phyloP scores from a whole-genome alignment of 1,140 invertebrate species.

The Diabrotica virgifera region DNA sequence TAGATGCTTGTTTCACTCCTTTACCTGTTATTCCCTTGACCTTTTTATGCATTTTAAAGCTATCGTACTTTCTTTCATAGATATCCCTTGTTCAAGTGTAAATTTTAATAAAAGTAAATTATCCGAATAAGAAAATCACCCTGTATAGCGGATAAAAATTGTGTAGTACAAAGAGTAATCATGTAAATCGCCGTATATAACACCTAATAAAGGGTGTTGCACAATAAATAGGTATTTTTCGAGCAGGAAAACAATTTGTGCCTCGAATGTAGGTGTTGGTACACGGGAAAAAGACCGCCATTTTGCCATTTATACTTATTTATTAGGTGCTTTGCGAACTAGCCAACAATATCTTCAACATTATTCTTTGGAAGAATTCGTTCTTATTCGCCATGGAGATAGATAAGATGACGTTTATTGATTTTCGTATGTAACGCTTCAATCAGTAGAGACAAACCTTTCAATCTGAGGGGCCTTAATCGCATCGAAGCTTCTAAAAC shows the following conservation, averaged over 20 bases:
- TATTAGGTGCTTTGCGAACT: neutral
- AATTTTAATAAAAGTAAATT: too few species aligned
- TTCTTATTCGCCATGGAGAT: neutral
- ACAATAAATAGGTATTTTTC: slow-evolving; percentile 6
- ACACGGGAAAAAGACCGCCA: slow-evolving; percentile 3
- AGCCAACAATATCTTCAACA: neutral
- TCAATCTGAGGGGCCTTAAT: too few species aligned
- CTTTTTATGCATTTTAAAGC: too few species aligned
- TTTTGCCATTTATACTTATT: slow-evolving; percentile 3
- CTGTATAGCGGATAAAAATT: slow-evolving; percentile 1
- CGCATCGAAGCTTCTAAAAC: too few species aligned
- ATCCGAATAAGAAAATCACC: neutral
- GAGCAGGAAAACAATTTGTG: slow-evolving; percentile 11
- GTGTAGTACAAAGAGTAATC: slow-evolving; percentile 10
- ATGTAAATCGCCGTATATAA: slow-evolving; percentile 14
- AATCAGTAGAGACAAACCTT: too few species aligned
- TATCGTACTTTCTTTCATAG: too few species aligned
- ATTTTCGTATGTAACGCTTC: neutral
- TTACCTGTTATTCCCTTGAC: too few species aligned
- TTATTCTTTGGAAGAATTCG: neutral
- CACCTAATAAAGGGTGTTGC: slow-evolving; percentile 8
- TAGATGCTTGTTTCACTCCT: too few species aligned
- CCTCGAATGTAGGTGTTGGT: slow-evolving; percentile 5
- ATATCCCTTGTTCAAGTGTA: too few species aligned
- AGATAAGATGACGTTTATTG: neutral